These are phyloP conservation scores for Mechanitis mazaeus DNA, from an alignment of 2,888 invertebrate genomes.

Conservation along the genomic window DNA sequence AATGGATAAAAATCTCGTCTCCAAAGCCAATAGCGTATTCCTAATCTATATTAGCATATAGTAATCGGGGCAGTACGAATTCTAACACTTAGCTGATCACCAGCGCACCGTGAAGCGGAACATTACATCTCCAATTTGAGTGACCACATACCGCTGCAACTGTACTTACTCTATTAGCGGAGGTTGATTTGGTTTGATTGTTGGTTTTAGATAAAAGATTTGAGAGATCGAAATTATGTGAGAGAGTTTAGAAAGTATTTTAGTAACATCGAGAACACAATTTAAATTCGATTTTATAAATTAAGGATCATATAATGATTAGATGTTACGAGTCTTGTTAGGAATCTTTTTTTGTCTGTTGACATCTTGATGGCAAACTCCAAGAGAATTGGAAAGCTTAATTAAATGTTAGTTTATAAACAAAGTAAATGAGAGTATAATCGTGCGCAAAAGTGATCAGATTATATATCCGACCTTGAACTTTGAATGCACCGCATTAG, in stretches of 20 bases:
- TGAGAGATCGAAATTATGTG: not conserved
- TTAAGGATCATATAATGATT: no score
- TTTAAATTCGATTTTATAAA: no score
- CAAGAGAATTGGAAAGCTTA: no score
- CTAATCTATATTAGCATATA: not conserved
- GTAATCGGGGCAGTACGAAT: conserved; percentile 22
- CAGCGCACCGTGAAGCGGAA: conserved; percentile 46
- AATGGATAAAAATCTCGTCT: no score
- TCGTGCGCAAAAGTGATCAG: conserved; percentile 41
- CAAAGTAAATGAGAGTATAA: conserved; percentile 31
- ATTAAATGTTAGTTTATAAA: no score
- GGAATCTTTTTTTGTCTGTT: no score
- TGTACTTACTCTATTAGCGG: conserved; percentile 11
- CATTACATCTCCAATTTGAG: conserved; percentile 31
- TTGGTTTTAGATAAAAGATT: not conserved
- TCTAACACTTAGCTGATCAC: conserved; percentile 47
- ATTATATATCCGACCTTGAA: conserved; percentile 56
- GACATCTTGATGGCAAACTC: no score
- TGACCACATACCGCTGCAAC: conserved; percentile 25
- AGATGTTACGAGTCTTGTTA: no score
- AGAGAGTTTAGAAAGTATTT: not conserved
- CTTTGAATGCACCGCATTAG: conserved; percentile 68
- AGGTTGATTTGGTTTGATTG: not conserved
- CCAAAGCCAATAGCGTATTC: no score
- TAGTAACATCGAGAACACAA: no score